Percentiles rank a stretch among this genome's conserved stretches.
These are phyloP conservation scores for Raphicerus campestris DNA, from an alignment of 2,113 vertebrate species.

Conservation along the genomic window DNA sequence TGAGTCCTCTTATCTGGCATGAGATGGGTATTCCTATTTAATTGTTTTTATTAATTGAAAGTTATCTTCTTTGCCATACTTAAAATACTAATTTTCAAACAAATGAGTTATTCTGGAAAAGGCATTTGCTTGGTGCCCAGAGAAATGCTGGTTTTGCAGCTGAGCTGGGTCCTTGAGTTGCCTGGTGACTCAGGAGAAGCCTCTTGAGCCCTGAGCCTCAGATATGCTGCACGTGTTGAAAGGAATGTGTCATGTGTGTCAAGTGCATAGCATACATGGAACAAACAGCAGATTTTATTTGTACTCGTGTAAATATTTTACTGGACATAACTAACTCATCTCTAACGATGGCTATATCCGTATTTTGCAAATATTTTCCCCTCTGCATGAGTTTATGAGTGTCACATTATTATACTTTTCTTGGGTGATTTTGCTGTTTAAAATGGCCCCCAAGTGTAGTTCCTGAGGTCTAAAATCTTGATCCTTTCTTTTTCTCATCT, in stretches of 20 bases:
- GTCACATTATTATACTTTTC: neutral
- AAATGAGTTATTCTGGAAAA: neutral
- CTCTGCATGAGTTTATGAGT: neutral
- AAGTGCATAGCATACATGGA: neutral
- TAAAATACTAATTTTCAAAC: neutral
- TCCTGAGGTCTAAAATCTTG: neutral
- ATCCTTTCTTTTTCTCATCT: neutral
- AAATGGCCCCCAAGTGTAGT: neutral
- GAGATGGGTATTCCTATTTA: neutral
- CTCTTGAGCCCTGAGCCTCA: neutral
- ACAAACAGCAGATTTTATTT: neutral
- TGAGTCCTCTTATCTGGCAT: neutral
- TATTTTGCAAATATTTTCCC: neutral
- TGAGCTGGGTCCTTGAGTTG: neutral
- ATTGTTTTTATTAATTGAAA: neutral
- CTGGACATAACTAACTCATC: neutral
- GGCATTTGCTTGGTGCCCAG: neutral
- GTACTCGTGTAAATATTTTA: neutral
- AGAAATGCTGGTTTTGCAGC: neutral
- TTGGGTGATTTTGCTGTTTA: neutral
- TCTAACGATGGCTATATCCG: rapidly evolving
- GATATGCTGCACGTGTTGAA: neutral
- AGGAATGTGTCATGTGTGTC: neutral
- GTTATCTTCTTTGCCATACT: neutral
- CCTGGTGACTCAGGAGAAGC: neutral